Base-by-base conservation (phyloP, 2,797 vertebrate genomes). In the Lerista edwardsae region DNA sequence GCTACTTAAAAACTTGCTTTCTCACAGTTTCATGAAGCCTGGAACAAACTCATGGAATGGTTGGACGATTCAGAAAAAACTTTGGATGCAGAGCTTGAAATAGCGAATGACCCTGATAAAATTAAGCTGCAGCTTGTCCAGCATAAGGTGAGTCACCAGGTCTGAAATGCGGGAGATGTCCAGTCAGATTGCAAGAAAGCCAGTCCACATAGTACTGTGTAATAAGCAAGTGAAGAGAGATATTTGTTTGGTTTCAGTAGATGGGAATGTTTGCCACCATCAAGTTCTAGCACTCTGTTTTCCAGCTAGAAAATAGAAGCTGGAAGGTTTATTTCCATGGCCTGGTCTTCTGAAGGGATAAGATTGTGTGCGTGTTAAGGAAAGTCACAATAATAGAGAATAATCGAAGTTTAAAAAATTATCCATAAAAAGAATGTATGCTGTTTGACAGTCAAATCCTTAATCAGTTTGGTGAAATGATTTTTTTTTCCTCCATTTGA, bases 21-120 rank as follows among this genome's bases (percentile, higher is more conserved):
- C 59, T 69, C 39, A 47, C 89, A 99, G 99, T 99, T 99, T 93
- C 96, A 98, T 57, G 99, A 99, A 95, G 97, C 97, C 75, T 99
- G 98, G 98, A 97, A 96, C 92, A 99, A 99, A 94, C 97, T 99
- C 88, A 99, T 97, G 96, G 98, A 98, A 83, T 99, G 98, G 98
- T 92, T 99, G 39, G 98, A 99, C 62, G 98, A 99, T 88, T 98
- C 98, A 0, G 98, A 99, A 93, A 97, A 96, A 83, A 93, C 96
- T 84, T 94, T 99, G 95, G 98, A 99, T 94, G 96, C 98, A 0
- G 98, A 99, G 84, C 97, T 99, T 94, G 99, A 99, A 96, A 99
- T 99, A 62, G 98, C 99, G 90, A 99, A 99, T 59, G 99, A 99
- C 88, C 99, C 98, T 23, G 98, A 98, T 93, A 99, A 97, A 96